These are phyloP conservation scores for Proctacanthus coquilletti DNA, from an alignment of 1,140 invertebrate genomes.

Conservation along the genomic window DNA sequence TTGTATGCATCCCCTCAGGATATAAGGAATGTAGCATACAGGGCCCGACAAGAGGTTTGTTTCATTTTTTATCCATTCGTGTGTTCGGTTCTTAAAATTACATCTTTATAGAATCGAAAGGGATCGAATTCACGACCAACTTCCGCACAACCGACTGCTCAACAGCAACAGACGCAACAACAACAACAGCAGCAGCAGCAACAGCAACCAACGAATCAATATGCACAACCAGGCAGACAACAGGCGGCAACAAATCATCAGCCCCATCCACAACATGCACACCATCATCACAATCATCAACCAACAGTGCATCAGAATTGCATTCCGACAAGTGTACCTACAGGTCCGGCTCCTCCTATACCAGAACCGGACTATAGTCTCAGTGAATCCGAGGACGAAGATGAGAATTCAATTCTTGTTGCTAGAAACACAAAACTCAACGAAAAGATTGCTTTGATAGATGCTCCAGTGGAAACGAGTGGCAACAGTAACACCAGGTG, in stretches of 20 bases:
- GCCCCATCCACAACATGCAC: conserved; percentile 17
- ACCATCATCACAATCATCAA: conserved; percentile 30
- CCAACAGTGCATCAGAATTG: conserved; percentile 26
- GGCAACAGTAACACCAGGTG: conserved; percentile 51
- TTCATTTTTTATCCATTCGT: background rate
- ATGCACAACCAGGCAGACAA: conserved; percentile 39
- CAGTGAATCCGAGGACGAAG: conserved; percentile 55
- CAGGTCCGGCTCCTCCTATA: conserved; percentile 49
- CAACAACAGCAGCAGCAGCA: conserved; percentile 5
- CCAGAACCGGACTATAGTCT: conserved; percentile 82
- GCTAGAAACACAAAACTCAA: conserved; percentile 26
- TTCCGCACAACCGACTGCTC: background rate
- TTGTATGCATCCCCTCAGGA: conserved; percentile 77
- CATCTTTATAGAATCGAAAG: conserved; percentile 6
- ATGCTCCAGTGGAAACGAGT: conserved; percentile 39
- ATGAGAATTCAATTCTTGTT: conserved; percentile 32
- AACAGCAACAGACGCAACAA: background rate
- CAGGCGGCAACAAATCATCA: background rate
- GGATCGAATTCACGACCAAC: background rate
- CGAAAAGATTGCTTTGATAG: conserved; percentile 26
- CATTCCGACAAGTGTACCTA: conserved; percentile 21
- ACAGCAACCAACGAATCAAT: conserved; percentile 38
- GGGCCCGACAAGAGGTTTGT: conserved; percentile 21
- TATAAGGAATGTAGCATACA: conserved; percentile 62
- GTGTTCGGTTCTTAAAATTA: conserved; percentile 7